Percentiles rank a stretch among this genome's conserved stretches.
These are phyloP conservation scores for Phorcus lineatus DNA, from an alignment of 2,888 invertebrate species.

Conservation along the genomic window DNA sequence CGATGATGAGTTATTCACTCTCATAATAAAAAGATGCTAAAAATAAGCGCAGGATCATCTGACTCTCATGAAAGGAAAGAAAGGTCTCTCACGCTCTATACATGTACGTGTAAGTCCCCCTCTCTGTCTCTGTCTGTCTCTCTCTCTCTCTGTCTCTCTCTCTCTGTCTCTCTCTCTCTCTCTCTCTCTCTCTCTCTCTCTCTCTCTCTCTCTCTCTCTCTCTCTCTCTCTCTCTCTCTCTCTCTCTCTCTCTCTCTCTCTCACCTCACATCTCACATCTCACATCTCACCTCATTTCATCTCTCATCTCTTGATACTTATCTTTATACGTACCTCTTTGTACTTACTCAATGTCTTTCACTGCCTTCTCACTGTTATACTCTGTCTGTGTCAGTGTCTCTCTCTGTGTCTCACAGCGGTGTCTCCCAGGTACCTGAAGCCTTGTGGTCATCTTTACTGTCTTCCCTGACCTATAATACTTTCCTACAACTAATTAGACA, in stretches of 20 bases:
- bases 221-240: constrained; percentile 12
- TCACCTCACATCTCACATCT: background rate
- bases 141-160: no score
- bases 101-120: background rate
- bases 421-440: no score
- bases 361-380: background rate
- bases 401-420: background rate
- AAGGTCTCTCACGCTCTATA: background rate
- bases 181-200: constrained; percentile 22
- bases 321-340: background rate
- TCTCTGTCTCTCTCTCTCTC: constrained; percentile 7
- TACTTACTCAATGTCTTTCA: no score
- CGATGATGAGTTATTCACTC: no score
- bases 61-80: background rate
- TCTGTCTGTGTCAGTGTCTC: background rate
- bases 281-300: background rate
- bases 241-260: constrained; percentile 26
- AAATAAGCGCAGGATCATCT: no score
- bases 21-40: no score
- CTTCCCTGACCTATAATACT: background rate
- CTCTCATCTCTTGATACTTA: background rate
- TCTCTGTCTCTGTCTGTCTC: background rate
- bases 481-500: background rate
- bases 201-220: constrained; percentile 15
- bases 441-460: background rate